phyloP scores from a whole-genome alignment of 92 coral and sea anemone genomes.

The Palythoa grandis region DNA sequence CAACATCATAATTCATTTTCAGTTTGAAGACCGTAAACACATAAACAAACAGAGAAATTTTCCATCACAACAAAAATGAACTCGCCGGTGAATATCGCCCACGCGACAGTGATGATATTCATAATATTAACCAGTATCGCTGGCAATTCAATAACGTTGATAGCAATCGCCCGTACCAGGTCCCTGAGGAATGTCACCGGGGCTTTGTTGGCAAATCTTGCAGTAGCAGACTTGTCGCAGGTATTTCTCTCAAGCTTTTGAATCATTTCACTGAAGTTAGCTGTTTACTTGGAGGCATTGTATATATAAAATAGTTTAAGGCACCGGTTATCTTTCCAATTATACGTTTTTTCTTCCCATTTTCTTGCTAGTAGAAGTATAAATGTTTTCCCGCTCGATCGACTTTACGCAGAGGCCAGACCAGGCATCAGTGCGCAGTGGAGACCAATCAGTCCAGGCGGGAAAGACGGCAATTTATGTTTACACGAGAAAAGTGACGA shows the following conservation, averaged over 20 bases:
- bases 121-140: constrained; percentile 31
- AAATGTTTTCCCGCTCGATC: too few relatives aligned
- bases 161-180: constrained; percentile 45
- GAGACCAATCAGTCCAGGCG: too few relatives aligned
- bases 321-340: too few relatives aligned
- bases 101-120: constrained; percentile 13
- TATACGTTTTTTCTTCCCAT: too few relatives aligned
- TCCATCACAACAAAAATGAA: neutral
- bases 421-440: too few relatives aligned
- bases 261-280: neutral
- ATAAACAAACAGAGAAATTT: too few relatives aligned
- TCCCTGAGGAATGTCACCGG: constrained; percentile 59
- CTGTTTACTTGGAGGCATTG: neutral
- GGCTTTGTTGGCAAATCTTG: constrained; percentile 61
- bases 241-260: neutral
- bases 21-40: neutral
- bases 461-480: too few relatives aligned
- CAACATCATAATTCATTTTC: neutral
- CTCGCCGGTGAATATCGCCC: constrained; percentile 22
- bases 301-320: too few relatives aligned
- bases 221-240: constrained; percentile 52
- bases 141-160: constrained; percentile 54
- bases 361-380: too few relatives aligned
- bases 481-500: too few relatives aligned
- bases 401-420: too few relatives aligned